A percentile compares a stretch with the other conserved stretches of the same genome.
phyloP scores from a whole-genome alignment of 2,888 invertebrate genomes.

The Nymphalis c-album region DNA sequence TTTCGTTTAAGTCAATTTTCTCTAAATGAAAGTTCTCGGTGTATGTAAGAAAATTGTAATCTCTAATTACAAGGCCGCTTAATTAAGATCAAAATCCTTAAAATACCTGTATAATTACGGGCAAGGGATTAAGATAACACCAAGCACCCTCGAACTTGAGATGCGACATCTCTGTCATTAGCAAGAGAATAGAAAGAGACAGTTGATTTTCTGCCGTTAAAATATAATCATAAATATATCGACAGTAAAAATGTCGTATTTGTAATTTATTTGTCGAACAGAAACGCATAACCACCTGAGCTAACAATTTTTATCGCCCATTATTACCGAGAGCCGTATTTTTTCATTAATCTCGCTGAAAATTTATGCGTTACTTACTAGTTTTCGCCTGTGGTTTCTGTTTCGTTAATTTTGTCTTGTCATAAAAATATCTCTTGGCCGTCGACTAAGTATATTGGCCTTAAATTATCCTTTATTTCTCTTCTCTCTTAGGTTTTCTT shows the following conservation, averaged over 20 bases:
- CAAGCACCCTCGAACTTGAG: constrained; percentile 17
- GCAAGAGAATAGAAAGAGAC: constrained; percentile 28
- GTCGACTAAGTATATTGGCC: neutral
- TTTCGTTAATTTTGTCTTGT: neutral
- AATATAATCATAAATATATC: constrained; percentile 26
- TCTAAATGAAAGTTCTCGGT: neutral
- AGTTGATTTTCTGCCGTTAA: constrained; percentile 2
- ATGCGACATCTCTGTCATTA: constrained; percentile 36
- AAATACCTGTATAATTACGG: constrained; percentile 43
- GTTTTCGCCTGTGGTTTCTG: neutral
- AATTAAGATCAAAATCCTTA: constrained; percentile 52
- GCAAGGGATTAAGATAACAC: constrained; percentile 25
- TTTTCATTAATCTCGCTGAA: constrained; percentile 37
- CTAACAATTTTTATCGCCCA: constrained; percentile 43
- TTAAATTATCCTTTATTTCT: too few species aligned
- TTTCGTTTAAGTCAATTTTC: constrained; percentile 2
- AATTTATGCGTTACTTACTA: constrained; percentile 34
- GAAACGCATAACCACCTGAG: constrained; percentile 51
- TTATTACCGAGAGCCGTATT: constrained; percentile 38
- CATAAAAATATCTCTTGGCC: neutral
- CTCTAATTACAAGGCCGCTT: constrained; percentile 51
- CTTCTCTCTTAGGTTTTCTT: too few species aligned
- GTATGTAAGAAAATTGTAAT: constrained; percentile 38
- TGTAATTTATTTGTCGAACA: constrained; percentile 52
- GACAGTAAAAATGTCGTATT: constrained; percentile 45